phyloP scores from a whole-genome alignment of 2,113 vertebrate species.

The Platycercus adscitus region DNA sequence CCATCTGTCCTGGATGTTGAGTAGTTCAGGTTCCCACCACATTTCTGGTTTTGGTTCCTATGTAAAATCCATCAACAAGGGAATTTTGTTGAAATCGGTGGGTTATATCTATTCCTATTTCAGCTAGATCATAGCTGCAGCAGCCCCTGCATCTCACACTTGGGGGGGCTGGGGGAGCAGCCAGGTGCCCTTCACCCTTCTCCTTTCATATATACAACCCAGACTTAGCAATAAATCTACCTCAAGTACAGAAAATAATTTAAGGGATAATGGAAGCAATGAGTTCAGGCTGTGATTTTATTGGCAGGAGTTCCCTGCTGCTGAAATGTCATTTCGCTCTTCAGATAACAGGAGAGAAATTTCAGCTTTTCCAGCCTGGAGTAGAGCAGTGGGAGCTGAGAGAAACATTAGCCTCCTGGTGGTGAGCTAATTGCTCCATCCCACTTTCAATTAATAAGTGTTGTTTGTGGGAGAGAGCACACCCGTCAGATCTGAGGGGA shows the following conservation, averaged over 20 bases:
- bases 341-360: not conserved
- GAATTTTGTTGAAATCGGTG: not conserved
- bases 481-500: not conserved
- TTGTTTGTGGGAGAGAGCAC: not conserved
- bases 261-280: slow-evolving; percentile 21
- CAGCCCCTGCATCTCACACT: not conserved
- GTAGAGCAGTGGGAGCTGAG: not conserved
- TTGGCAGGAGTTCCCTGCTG: slow-evolving; percentile 50
- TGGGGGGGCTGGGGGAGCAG: not conserved
- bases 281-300: slow-evolving; percentile 54
- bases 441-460: slow-evolving; percentile 23
- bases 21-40: not conserved
- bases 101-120: not conserved
- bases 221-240: slow-evolving; percentile 16
- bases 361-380: not conserved
- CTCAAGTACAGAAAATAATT: slow-evolving; percentile 41
- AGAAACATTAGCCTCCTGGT: slow-evolving; percentile 26
- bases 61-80: not conserved
- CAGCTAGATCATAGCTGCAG: not conserved
- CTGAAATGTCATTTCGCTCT: slow-evolving; percentile 51
- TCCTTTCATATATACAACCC: not conserved
- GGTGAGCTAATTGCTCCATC: slow-evolving; percentile 48
- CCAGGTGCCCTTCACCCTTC: not conserved
- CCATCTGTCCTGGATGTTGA: not conserved
- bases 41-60: not conserved